Evolutionary conservation across 2,888 invertebrate genomes (phyloP), one percentile per base, ranked within the genome.

Genomic region (Cheiracanthium punctorium): DNA sequence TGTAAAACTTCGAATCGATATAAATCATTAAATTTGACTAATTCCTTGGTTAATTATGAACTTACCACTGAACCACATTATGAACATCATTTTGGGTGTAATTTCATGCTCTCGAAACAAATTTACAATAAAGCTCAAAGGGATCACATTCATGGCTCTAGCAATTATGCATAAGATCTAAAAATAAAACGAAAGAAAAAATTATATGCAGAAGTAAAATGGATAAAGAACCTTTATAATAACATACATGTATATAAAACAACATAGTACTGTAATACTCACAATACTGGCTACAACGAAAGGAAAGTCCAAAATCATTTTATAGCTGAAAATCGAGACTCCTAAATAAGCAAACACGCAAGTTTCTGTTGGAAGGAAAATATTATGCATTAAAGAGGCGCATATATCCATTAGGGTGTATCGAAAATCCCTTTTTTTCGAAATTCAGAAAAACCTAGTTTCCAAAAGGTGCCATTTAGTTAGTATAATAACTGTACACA

Each of bases 41-140:
- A n/a, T n/a, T n/a, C n/a, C n/a, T n/a, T n/a, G n/a, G n/a, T n/a
- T n/a, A n/a, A n/a, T n/a, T n/a, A n/a, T n/a, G n/a, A 1, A 32
- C 80, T 76, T 71, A 88, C 88, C 88, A 90, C 93, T 93, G 89
- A 93, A 93, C 93, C 93, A 93, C 93, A 93, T 93, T 77, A 93
- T 92, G 82, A 93, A 92, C 91, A 93, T 98, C 97, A 98, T 98
- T 92, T 97, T 97, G 91, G 95, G 96, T 0, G 98, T 98, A 84
- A 99, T 99, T 92, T 98, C 98, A 92, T 98, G 98, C 91, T 98
- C 97, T 20, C 98, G 94, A 92, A 99, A 99, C 92, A 96, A 96
- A 92, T 99, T 99, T 79, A 98, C 96, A 43, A 99, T 93, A 90
- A 96, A 94, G 0, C 98, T 97, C 73, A 99, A 92, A 0, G 99